phyloP scores from a whole-genome alignment of 64 coral and sea anemone species.

The Hydrozoanthus tunicans region DNA sequence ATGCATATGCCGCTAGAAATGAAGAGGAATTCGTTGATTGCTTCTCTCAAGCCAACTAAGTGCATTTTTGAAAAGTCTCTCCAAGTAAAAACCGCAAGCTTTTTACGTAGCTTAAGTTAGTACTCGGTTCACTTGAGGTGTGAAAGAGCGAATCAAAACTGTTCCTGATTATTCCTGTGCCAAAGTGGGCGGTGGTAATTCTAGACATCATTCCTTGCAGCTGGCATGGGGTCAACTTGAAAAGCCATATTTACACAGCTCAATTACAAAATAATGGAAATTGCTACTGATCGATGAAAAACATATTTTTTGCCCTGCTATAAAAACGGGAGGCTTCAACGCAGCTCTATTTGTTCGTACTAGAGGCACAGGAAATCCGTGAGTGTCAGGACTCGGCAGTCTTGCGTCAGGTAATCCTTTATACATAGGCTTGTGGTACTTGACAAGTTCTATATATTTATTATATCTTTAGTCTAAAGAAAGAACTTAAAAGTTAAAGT shows the following conservation, averaged over 20 bases:
- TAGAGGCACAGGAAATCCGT: not conserved
- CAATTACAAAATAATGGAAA: slow-evolving; percentile 9
- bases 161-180: not conserved
- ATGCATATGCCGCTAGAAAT: no score
- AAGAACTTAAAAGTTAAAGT: no score
- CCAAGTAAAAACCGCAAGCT: not conserved
- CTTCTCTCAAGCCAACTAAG: no score
- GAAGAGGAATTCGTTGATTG: no score
- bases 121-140: no score
- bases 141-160: no score
- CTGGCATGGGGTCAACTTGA: not conserved
- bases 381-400: not conserved
- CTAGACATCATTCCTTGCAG: not conserved
- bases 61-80: no score
- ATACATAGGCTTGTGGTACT: no score
- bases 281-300: slow-evolving; percentile 7
- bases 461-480: no score
- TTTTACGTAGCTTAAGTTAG: not conserved
- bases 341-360: not conserved
- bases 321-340: slow-evolving; percentile 5
- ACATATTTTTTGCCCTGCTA: not conserved
- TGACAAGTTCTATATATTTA: no score
- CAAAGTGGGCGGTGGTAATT: not conserved
- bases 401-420: no score
- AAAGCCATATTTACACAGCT: not conserved